Base-by-base conservation (phyloP, 2,797 vertebrate species). In the Rhinophrynus dorsalis region DNA sequence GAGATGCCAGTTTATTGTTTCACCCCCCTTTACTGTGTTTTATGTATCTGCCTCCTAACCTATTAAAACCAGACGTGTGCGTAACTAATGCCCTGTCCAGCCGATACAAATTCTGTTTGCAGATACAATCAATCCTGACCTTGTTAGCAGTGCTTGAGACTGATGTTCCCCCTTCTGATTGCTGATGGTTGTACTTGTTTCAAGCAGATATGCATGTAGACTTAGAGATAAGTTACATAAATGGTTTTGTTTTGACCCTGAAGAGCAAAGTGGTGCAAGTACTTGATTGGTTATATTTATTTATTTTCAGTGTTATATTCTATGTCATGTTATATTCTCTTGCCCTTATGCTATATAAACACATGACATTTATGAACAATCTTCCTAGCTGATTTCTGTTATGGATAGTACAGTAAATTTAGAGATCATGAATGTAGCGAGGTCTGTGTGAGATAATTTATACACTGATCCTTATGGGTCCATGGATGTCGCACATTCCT, bases 181-280 rank as follows among this genome's bases (percentile, higher is more conserved):
- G 26, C 47, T 69, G 29, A 54, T 74, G 38, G 55, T 75, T 67
- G 68, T 51, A 35, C 40, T 75, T 66, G 37, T 69, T 5, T 77
- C 68, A 60, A 74, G 66, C 0, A 50, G 3, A 48, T 77, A 78
- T 73, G 50, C 67, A 75, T 64, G 74, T 74, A 61, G 59, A 5
- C 38, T 24, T n/a, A 51, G 58, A 35, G 3, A 27, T 13, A n/a
- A 47, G n/a, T 27, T 17, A 23, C 58, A 47, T 24, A 15, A 8
- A 11, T 12, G 5, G 18, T 27, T n/a, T 27, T 12, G 12, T 29
- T 23, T 51, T 51, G 27, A 27, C 47, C 23, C 5, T 3, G 9
- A 9, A 51, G 11, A 51, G n/a, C n/a, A n/a, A n/a, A n/a, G n/a
- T n/a, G n/a, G n/a, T n/a, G n/a, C n/a, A n/a, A n/a, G n/a, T n/a